phyloP scores from a whole-genome alignment of 1,140 invertebrate genomes.

The Akabosia matsudoensis region DNA sequence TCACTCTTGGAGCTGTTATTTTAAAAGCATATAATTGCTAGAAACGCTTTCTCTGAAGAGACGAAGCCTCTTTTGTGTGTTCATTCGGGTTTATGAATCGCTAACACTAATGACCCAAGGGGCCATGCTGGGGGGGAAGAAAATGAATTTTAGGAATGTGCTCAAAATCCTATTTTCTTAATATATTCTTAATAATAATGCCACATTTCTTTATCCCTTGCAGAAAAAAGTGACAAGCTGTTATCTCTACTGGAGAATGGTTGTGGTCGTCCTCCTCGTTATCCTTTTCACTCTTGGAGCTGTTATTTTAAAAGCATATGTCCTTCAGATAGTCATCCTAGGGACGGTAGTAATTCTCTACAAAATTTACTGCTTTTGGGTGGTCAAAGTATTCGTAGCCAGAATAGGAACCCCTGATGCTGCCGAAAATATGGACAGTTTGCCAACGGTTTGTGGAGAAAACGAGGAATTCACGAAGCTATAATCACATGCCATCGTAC shows the following conservation, averaged over 20 bases:
- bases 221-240: conserved; percentile 34
- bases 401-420: conserved; percentile 11
- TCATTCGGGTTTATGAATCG: too few relatives aligned
- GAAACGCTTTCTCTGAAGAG: too few relatives aligned
- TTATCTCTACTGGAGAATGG: conserved; percentile 34
- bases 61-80: too few relatives aligned
- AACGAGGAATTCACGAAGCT: conserved; percentile 18
- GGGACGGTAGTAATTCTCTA: conserved; percentile 8
- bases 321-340: conserved; percentile 4
- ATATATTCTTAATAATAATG: too few relatives aligned
- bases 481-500: too few relatives aligned
- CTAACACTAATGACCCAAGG: too few relatives aligned
- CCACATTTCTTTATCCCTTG: conserved; percentile 5
- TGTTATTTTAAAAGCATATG: conserved; percentile 22
- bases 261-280: conserved; percentile 31
- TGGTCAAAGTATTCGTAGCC: conserved; percentile 28
- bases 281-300: conserved; percentile 26
- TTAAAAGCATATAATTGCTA: conserved; percentile 17
- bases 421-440: conserved; percentile 19
- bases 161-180: too few relatives aligned
- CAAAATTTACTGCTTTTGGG: conserved; percentile 35
- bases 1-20: conserved; percentile 23
- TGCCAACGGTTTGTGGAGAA: conserved; percentile 25
- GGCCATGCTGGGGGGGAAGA: too few relatives aligned
- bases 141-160: too few relatives aligned